Base-by-base conservation (phyloP, 2,888 invertebrate genomes). In the Mesorhabditis spiculigera region DNA sequence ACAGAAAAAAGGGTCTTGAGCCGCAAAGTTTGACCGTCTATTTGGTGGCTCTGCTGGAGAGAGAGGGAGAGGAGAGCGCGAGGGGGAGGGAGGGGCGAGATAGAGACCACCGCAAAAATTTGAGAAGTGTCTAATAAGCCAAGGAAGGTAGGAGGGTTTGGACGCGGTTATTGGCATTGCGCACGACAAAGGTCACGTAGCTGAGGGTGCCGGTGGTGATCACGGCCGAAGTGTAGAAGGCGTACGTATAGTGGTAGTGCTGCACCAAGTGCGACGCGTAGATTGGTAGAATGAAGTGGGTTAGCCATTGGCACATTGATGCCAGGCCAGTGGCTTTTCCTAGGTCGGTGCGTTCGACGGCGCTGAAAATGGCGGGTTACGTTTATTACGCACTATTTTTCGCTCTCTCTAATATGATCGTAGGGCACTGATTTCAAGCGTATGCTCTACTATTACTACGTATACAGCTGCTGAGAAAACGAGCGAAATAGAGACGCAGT, bases 311-410 rank as follows among this genome's bases (percentile, higher is more conserved):
- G 45, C 78, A 78, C 81, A 82, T 81, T 42, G 82, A 82, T 3
- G 84, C 86, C 43, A 86, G 73, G 10, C 85, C 85, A 6, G 85
- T 85, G 5, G 85, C 85, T 69, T 85, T 85, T 66, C 86, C 85
- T 13, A 85, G 76, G 64, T 85, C 85, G 10, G 79, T 78, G 41
- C 68, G 68, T 70, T 85, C 83, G 13, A 85, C 85, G n/a, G 85
- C 76, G 65, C 82, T 84, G 74, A 10, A 75, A 70, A 64, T 10
- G n/a, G 8, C n/a, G 58, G 8, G 58, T 13, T 50, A 50, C 28
- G 28, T 28, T 28, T 28, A 28, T 28, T 28, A 28, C 28, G 28
- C 28, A 28, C 28, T 28, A 28, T 28, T 28, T 28, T 28, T 28
- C 28, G 28, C 28, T 28, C 28, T 28, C 28, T 28, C 28, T 28